A percentile compares a stretch with the other conserved stretches of the same genome.
Conservation (phyloP, 2,113 vertebrate genomes). For the Syngnathoides biaculeatus region DNA sequence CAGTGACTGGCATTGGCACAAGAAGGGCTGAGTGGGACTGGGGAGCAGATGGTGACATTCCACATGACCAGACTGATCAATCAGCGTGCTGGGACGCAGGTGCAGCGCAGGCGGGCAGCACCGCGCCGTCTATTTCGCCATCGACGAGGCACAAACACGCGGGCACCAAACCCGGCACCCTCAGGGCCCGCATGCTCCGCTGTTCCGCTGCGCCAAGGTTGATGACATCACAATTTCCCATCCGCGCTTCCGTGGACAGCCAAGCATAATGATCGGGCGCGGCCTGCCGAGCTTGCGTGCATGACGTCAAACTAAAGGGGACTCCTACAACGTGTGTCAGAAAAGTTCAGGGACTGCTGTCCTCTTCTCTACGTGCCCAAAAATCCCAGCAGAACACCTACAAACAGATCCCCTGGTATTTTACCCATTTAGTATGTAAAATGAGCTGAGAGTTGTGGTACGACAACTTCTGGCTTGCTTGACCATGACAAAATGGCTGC, state of each 20-base stretch:
- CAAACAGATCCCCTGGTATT: too few relatives aligned
- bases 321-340: constrained; percentile 37
- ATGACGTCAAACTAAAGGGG: constrained; percentile 67
- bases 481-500: too few relatives aligned
- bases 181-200: constrained; percentile 62
- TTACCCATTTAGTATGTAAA: too few relatives aligned
- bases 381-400: too few relatives aligned
- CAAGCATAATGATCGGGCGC: constrained; percentile 23
- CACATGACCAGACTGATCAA: constrained; percentile 99
- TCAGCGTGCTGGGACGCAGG: constrained; percentile 98
- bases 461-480: too few relatives aligned
- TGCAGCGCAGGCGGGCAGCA: constrained; percentile 98
- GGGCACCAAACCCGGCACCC: constrained; percentile 66
- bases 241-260: constrained; percentile 54
- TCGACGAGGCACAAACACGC: constrained; percentile 79
- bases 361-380: too few relatives aligned
- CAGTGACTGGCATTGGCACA: constrained; percentile 78
- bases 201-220: constrained; percentile 68
- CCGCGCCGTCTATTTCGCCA: constrained; percentile 98
- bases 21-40: constrained; percentile 84
- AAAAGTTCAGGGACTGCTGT: not conserved
- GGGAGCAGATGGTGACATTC: constrained; percentile 99
- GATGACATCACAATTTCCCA: constrained; percentile 74
- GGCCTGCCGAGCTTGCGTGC: constrained; percentile 35
- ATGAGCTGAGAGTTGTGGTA: too few relatives aligned